Conservation (phyloP, 2,888 invertebrate genomes). For the Cephalotes varians region DNA sequence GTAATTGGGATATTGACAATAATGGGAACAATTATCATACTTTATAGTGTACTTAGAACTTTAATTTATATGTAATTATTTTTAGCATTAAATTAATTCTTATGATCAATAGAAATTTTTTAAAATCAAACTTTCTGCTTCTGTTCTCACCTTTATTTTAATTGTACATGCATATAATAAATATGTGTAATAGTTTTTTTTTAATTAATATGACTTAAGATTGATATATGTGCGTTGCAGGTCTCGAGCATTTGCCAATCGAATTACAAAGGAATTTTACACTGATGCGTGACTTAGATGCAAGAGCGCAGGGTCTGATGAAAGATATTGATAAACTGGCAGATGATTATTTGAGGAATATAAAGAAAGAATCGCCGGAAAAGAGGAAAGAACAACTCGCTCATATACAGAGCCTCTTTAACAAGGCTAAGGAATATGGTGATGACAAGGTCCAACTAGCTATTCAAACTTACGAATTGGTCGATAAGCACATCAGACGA, state of each 20-base stretch:
- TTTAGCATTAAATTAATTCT: too few species aligned
- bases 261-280: conserved; percentile 98
- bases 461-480: conserved; percentile 99
- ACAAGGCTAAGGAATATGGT: conserved; percentile 97
- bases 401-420: conserved; percentile 95
- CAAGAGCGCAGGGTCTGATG: conserved; percentile 95
- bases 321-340: conserved; percentile 96
- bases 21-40: too few species aligned
- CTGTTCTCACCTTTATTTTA: too few species aligned
- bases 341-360: conserved; percentile 92
- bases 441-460: conserved; percentile 99
- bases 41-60: too few species aligned
- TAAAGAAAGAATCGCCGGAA: conserved; percentile 91
- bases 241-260: conserved; percentile 97
- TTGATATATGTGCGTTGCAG: conserved; percentile 84
- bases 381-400: conserved; percentile 94
- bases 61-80: too few species aligned
- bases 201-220: not conserved
- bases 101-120: too few species aligned
- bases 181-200: not conserved
- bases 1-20: too few species aligned
- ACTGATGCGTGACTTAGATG: conserved; percentile 97
- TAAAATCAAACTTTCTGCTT: too few species aligned
- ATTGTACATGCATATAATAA: too few species aligned
- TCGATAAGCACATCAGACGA: conserved; percentile 98